Percentiles rank a stretch among this genome's conserved stretches.
These are phyloP conservation scores for Empidonax traillii DNA, from an alignment of 2,113 vertebrate species.

Conservation along the genomic window DNA sequence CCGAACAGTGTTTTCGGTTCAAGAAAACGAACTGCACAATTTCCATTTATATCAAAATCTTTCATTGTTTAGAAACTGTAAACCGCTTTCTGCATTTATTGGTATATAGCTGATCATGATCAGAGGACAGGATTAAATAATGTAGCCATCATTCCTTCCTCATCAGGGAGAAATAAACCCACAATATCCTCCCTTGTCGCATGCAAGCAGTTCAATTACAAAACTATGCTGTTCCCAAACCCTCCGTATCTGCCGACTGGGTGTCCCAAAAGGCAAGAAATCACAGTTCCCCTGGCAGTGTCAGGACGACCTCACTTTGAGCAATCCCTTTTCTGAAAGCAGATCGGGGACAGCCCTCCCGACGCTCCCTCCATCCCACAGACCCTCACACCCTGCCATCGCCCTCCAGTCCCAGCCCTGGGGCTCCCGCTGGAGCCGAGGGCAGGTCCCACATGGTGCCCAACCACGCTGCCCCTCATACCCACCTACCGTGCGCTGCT, in stretches of 20 bases:
- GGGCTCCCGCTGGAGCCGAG: not conserved
- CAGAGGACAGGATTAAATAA: not conserved
- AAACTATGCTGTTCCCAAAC: not conserved
- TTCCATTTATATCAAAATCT: not conserved
- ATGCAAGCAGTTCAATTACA: not conserved
- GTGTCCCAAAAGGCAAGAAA: not conserved
- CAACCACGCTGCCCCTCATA: not conserved
- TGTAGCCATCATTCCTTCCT: not conserved
- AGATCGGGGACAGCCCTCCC: not conserved
- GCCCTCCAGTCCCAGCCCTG: not conserved
- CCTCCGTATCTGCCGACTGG: accelerated
- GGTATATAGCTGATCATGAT: not conserved
- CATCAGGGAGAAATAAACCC: not conserved
- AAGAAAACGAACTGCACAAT: not conserved
- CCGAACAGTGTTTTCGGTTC: not conserved
- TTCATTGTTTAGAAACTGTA: not conserved
- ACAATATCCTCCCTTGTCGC: not conserved
- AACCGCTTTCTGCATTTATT: not conserved
- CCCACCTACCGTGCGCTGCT: conserved; percentile 14
- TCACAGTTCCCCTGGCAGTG: accelerated
- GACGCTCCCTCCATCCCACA: not conserved
- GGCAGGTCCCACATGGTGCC: not conserved
- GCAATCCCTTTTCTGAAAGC: not conserved
- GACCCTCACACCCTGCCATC: not conserved
- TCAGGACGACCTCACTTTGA: not conserved